Percentiles rank a stretch among this genome's conserved stretches.
These are phyloP conservation scores for Atrichornis clamosus DNA, from an alignment of 2,113 vertebrate genomes.

Conservation along the genomic window DNA sequence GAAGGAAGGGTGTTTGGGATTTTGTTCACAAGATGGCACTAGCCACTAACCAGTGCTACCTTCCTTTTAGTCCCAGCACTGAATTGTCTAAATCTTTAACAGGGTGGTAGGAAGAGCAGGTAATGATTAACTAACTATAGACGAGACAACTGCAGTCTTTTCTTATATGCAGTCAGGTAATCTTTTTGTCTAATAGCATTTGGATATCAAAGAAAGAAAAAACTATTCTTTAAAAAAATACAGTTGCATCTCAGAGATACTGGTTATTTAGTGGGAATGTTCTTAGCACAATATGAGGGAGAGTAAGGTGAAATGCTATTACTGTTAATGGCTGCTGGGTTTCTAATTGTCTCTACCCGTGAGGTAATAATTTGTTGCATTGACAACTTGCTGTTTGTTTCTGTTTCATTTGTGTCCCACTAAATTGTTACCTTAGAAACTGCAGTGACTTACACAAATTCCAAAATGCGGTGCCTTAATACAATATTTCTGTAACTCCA, in stretches of 20 bases:
- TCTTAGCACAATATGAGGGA: not conserved
- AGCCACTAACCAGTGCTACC: not conserved
- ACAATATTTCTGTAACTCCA: not conserved
- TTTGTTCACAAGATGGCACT: slow-evolving; percentile 58
- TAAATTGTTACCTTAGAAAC: not conserved
- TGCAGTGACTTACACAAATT: not conserved
- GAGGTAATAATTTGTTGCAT: not conserved
- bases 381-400: not conserved
- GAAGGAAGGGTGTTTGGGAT: not conserved
- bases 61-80: not conserved
- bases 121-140: not conserved
- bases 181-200: not conserved
- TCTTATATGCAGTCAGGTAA: not conserved
- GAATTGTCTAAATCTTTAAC: not conserved
- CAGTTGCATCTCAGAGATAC: not conserved
- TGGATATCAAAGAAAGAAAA: not conserved
- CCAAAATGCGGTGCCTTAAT: not conserved
- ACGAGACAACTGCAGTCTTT: not conserved
- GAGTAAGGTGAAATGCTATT: not conserved
- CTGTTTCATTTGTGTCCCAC: not conserved
- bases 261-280: not conserved
- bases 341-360: not conserved
- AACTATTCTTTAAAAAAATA: not conserved
- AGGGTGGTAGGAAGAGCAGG: not conserved
- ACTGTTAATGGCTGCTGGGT: not conserved